These are phyloP conservation scores for Microtus oregoni DNA, from an alignment of 2,113 vertebrate species.

Conservation along the genomic window DNA sequence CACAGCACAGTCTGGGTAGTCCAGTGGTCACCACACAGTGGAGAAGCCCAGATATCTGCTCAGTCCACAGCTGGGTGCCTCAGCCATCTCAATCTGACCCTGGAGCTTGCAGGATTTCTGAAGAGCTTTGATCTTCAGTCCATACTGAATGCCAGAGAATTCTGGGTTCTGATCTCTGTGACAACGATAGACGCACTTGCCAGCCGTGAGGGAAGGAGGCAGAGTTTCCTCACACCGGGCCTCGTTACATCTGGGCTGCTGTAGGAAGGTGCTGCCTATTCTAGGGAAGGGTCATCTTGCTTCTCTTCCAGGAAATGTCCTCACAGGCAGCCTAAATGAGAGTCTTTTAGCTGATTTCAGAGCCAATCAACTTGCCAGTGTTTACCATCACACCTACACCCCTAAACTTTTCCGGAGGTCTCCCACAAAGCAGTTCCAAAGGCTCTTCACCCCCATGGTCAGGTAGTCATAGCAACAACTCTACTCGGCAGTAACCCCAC, in stretches of 20 bases:
- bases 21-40: neutral
- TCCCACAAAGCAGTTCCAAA: neutral
- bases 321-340: neutral
- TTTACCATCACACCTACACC: neutral
- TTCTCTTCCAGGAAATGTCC: neutral
- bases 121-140: too few relatives aligned
- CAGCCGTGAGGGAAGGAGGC: neutral
- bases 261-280: neutral
- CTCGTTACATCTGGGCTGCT: neutral
- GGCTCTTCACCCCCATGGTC: neutral
- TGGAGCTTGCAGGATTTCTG: neutral
- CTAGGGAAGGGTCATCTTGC: neutral
- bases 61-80: neutral
- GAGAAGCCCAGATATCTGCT: too few relatives aligned
- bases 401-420: neutral
- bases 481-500: neutral
- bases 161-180: neutral
- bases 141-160: neutral
- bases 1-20: neutral
- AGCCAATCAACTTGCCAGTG: neutral
- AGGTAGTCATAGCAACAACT: neutral
- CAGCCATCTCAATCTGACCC: neutral
- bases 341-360: neutral
- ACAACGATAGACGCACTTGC: neutral
- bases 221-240: neutral